A percentile compares a stretch with the other conserved stretches of the same genome.
Evolutionary conservation across 2,888 invertebrate genomes (phyloP).

Genomic region (Cerceris ruficornis): DNA sequence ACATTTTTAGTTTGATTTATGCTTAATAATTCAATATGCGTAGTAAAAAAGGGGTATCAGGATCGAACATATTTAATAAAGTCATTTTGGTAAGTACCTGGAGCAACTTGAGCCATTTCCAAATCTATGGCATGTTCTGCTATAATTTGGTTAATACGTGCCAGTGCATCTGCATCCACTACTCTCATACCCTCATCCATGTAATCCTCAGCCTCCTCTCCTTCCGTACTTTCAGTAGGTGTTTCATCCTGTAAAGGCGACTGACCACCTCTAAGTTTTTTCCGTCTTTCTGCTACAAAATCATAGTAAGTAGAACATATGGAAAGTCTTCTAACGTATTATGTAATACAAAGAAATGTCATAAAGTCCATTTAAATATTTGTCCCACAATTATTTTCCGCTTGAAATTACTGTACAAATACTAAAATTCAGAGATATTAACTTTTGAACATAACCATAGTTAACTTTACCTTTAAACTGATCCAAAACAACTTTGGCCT

Average conservation of each 20-base stretch:
- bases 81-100: constrained; percentile 66
- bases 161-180: constrained; percentile 89
- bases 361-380: not conserved
- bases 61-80: not conserved
- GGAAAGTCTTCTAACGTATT: too few relatives aligned
- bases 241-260: constrained; percentile 84
- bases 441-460: not conserved
- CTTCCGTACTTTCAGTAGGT: constrained; percentile 83
- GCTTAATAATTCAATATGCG: not conserved
- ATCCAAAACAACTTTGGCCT: constrained; percentile 96
- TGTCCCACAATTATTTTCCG: not conserved
- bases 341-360: too few relatives aligned
- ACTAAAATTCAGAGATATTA: too few relatives aligned
- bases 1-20: not conserved
- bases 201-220: constrained; percentile 85
- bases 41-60: not conserved
- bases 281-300: constrained; percentile 84
- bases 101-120: constrained; percentile 77
- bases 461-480: constrained; percentile 90
- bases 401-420: not conserved
- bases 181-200: constrained; percentile 90
- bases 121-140: constrained; percentile 86
- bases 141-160: constrained; percentile 91
- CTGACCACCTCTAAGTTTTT: constrained; percentile 84
- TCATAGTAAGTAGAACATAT: not conserved